Base-by-base conservation (phyloP, 2,113 vertebrate species). In the Herpailurus yagouaroundi region DNA sequence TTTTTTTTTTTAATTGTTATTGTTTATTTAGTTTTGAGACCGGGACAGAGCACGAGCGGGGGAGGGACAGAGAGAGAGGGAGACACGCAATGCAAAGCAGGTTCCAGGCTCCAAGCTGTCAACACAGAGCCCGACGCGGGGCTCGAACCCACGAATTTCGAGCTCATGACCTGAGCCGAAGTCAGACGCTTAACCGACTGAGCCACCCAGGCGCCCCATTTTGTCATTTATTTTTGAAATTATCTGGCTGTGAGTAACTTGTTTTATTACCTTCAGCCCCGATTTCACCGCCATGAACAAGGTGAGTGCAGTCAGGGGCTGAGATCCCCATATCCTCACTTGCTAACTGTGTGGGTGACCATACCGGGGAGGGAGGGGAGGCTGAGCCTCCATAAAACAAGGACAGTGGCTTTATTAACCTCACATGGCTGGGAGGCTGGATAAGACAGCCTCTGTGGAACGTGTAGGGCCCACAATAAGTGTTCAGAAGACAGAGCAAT, bases 181-280 rank as follows among this genome's bases (percentile, higher is more conserved):
- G 55, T 57, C 18, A 1, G 55, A 57, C 19, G 18, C 55, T 57
- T 57, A 57, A 57, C 19, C 0, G 55, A 57, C 18, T 21, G 55
- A 57, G 19, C 15, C 15, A 57, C 16, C 55, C 55, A 21, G 55
- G 55, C 16, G 55, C 55, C 55, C 55, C 55, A 60, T 91, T 82
- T 85, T 71, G 21, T 85, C 84, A 55, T 33, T 89, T 36, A 60
- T 76, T 91, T 89, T 90, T 50, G 27, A 94, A 68, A 38, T 31
- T 45, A 45, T 81, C 91, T 82, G 36, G 92, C 66, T 21, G 2
- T 21, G 45, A 81, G 27, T 36, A 71, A 71, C 41, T 36, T 14
- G 9, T 50, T 90, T 41, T 15, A 29, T 76, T 85, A 80, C 69
- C 66, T n/a, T 8, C 4, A 4, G 79, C 52, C 68, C 92, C 55